A percentile compares a stretch with the other conserved stretches of the same genome.
phyloP scores from a whole-genome alignment of 2,888 invertebrate genomes.

The Pammene fasciana region DNA sequence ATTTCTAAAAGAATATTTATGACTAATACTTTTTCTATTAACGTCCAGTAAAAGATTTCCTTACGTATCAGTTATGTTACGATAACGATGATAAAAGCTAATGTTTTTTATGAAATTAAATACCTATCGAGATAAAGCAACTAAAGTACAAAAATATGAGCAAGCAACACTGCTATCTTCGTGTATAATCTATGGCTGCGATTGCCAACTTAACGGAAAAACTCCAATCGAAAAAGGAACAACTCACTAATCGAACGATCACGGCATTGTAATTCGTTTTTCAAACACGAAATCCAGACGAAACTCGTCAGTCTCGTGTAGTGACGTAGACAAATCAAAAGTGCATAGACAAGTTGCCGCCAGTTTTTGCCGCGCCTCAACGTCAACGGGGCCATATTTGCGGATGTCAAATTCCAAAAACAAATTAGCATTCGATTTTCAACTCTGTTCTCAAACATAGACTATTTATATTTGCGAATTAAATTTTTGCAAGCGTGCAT shows the following conservation, averaged over 20 bases:
- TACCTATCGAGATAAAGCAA: neutral
- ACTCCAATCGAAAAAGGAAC: constrained; percentile 45
- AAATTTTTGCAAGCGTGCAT: constrained; percentile 56
- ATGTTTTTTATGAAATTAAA: neutral
- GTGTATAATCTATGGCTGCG: constrained; percentile 19
- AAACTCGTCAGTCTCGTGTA: neutral
- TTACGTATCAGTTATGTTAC: neutral
- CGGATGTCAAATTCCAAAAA: constrained; percentile 56
- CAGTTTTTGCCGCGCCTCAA: constrained; percentile 62
- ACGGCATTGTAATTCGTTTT: constrained; percentile 56
- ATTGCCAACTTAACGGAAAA: constrained; percentile 17
- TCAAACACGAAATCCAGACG: constrained; percentile 52
- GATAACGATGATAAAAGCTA: constrained; percentile 4
- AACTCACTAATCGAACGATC: constrained; percentile 63
- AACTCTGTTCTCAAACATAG: constrained; percentile 45
- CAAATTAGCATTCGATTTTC: constrained; percentile 51
- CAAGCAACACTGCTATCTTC: constrained; percentile 5
- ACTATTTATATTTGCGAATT: constrained; percentile 43
- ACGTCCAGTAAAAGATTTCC: neutral
- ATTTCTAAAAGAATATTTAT: constrained; percentile 5
- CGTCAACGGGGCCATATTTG: constrained; percentile 53
- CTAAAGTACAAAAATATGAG: neutral
- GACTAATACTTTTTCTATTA: constrained; percentile 1
- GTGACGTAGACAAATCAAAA: constrained; percentile 59
- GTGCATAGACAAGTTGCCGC: constrained; percentile 73